Evolutionary conservation across 2,113 vertebrate genomes (phyloP), one percentile per base, ranked within the genome.

Genomic region (Abramis brama): DNA sequence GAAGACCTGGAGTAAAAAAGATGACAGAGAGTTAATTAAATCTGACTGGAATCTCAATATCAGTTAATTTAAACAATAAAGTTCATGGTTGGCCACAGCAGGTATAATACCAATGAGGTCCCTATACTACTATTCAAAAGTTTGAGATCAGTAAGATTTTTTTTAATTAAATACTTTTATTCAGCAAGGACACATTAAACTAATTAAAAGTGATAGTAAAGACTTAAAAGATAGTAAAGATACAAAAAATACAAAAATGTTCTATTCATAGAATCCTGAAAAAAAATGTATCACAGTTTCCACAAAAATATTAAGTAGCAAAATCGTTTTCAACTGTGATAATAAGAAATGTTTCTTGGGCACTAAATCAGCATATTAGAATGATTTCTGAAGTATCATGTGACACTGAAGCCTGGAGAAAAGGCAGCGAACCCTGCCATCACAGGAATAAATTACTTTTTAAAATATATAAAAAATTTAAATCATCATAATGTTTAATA

Each of bases 1-100:
- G 94, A 85, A 99, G 90, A 5, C 97, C 98, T 99, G 85, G 90
- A 86, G n/a, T 4, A 19, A 6, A 86, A 78, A 19, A 64, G 43
- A 79, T 6, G 33, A 27, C 4, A 8, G 1, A 19, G 8, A 23
- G 15, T 57, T 1, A 23, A 68, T 23, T 5, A n/a, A 43, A 2
- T 73, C 10, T 5, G 4, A 59, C 15, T 43, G 21, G 36, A n/a
- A 73, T 17, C 19, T 3, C 6, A 15, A 70, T 25, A 47, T 27
- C 71, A 27, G 23, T n/a, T 74, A 10, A 11, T 73, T 43, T 43
- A 6, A 70, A 9, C 66, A 21, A 68, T 17, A 19, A 19, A 70
- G 4, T 12, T 71, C 5, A 73, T 39, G 33, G 17, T 70, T 21
- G 19, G 9, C 68, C 19, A 71, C 21, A 12, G 68, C 21, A 12